A percentile compares a stretch with the other conserved stretches of the same genome.
phyloP scores from a whole-genome alignment of 1,140 invertebrate species.

The Samia ricini region DNA sequence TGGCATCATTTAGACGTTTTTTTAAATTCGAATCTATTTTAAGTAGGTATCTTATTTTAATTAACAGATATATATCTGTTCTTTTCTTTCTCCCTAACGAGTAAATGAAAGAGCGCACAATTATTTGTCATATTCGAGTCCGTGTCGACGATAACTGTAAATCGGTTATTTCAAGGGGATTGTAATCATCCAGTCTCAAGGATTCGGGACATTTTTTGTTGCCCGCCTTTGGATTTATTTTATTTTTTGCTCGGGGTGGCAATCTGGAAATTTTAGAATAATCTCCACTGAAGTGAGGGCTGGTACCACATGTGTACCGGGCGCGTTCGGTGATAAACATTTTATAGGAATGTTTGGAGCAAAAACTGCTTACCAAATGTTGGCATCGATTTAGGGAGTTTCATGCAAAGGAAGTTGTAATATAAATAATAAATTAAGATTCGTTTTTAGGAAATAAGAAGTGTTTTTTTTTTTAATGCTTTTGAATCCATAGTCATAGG shows the following conservation, averaged over 20 bases:
- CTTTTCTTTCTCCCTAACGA: background rate
- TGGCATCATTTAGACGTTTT: too few species aligned
- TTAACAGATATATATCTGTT: background rate
- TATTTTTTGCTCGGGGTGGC: slow-evolving; percentile 71
- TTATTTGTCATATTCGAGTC: background rate
- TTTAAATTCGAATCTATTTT: background rate
- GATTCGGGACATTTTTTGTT: slow-evolving; percentile 67
- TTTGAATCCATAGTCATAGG: too few species aligned
- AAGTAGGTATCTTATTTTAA: background rate
- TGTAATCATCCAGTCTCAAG: slow-evolving; percentile 55
- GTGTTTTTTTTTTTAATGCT: background rate
- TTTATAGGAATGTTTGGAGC: slow-evolving; percentile 70
- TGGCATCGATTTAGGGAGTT: slow-evolving; percentile 52
- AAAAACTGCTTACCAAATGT: slow-evolving; percentile 71
- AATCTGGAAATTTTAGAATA: slow-evolving; percentile 74
- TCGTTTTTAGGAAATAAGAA: background rate
- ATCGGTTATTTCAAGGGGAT: slow-evolving; percentile 49
- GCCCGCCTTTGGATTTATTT: slow-evolving; percentile 45
- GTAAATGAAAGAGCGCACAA: background rate
- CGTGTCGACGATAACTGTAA: slow-evolving; percentile 44
- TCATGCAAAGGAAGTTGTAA: slow-evolving; percentile 57
- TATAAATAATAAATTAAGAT: slow-evolving; percentile 32
- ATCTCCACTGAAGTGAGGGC: slow-evolving; percentile 57
- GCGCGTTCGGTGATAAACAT: slow-evolving; percentile 65
- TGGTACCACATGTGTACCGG: slow-evolving; percentile 49